A percentile compares a stretch with the other conserved stretches of the same genome.
phyloP scores from a whole-genome alignment of 2,113 vertebrate species.

The Clinocottus analis region DNA sequence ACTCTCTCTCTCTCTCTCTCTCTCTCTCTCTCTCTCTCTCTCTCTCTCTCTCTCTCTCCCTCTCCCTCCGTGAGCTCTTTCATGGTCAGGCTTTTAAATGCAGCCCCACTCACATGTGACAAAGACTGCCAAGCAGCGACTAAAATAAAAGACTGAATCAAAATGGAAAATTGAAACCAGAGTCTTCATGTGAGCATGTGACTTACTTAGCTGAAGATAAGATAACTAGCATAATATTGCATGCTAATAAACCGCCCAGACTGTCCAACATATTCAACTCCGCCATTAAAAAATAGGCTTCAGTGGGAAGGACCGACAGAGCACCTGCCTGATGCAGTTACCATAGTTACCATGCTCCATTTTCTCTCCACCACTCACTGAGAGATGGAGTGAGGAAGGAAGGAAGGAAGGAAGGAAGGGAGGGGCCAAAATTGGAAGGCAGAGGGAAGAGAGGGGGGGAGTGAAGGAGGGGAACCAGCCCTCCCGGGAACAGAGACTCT shows the following conservation, averaged over 20 bases:
- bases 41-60: neutral
- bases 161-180: conserved; percentile 17
- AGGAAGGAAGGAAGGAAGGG: conserved; percentile 51
- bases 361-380: conserved; percentile 65
- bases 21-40: neutral
- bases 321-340: conserved; percentile 84
- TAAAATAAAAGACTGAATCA: conserved; percentile 30
- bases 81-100: conserved; percentile 46
- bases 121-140: conserved; percentile 2
- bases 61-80: conserved; percentile 23
- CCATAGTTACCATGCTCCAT: conserved; percentile 84
- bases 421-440: conserved; percentile 38
- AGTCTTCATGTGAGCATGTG: neutral
- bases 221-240: neutral
- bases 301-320: conserved; percentile 30
- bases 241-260: neutral
- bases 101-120: conserved; percentile 38
- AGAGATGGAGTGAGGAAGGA: conserved; percentile 51
- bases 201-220: neutral
- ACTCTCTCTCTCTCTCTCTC: neutral
- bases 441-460: conserved; percentile 33
- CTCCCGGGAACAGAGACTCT: conserved; percentile 65
- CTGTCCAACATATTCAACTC: neutral
- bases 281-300: conserved; percentile 38
- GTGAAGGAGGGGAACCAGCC: conserved; percentile 26